Percentiles rank a stretch among this genome's conserved stretches.
phyloP scores from a whole-genome alignment of 2,888 invertebrate genomes.

The Zele albiditarsus region DNA sequence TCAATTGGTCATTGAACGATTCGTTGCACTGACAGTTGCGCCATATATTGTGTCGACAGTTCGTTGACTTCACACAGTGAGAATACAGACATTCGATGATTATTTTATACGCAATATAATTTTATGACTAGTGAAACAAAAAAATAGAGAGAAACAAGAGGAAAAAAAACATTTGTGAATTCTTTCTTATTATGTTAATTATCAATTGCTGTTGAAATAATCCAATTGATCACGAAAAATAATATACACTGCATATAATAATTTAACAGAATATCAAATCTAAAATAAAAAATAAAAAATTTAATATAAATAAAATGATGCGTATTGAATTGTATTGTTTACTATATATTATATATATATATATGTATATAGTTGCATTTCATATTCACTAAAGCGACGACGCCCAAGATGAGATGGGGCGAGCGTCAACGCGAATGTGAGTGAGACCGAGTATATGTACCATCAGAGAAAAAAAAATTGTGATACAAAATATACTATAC shows the following conservation, averaged over 20 bases:
- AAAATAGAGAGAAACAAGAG: no score
- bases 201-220: no score
- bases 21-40: conserved; percentile 45
- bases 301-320: no score
- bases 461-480: background rate
- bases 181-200: no score
- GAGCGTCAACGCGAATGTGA: background rate
- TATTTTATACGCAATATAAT: conserved; percentile 28
- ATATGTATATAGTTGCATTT: background rate
- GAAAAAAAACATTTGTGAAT: no score
- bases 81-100: background rate
- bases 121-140: no score
- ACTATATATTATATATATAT: no score
- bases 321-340: no score
- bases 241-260: no score
- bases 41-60: conserved; percentile 48
- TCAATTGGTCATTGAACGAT: conserved; percentile 45
- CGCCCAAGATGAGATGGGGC: conserved; percentile 26
- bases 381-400: conserved; percentile 22
- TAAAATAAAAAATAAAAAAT: no score
- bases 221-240: no score
- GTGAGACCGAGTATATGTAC: background rate
- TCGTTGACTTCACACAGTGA: conserved; percentile 49
- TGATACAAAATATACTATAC: background rate
- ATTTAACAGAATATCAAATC: no score